Base-by-base conservation (phyloP, 1,140 invertebrate species). In the Scaptodrosophila lebanonensis region DNA sequence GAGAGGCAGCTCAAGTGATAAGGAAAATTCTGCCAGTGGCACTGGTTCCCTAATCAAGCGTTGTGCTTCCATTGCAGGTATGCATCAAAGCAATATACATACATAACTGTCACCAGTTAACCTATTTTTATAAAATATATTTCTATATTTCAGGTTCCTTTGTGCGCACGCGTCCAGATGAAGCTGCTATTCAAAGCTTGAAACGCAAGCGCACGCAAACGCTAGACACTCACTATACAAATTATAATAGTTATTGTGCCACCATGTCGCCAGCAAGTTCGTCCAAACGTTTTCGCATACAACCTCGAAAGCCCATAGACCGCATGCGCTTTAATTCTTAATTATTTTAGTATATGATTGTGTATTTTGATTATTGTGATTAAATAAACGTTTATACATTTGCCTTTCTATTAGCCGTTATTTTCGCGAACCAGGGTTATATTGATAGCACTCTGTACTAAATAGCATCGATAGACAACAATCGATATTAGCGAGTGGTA, bases 141-240 rank as follows among this genome's bases (percentile, higher is more conserved):
- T 43, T 43, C 4, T 17, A 44, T 20, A 20, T 51, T 44, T 1
- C 16, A 63, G 83, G 83, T 3, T 83, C 83, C 17, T 60, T 85
- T 38, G 77, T 85, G 43, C 77, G 83, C 11, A 53, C 35, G 2
- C 50, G 29, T 30, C 35, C 51, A 16, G 44, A 71, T 20, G 60
- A 67, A 32, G 51, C 52, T 1, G 58, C 83, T 27, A n/a, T 56
- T 7, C 64, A 65, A 25, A 48, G 27, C 17, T 49, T 82, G n/a
- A 85, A 85, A 45, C 73, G 83, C 1, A 85, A 85, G 27, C 77
- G 83, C 7, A 83, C 83, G 0, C 73, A 85, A 16, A 85, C 83
- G 2, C 47, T 75, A 27, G 83, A 85, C 20, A 68, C 16, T 33
- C 69, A 69, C 16, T 76, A 67, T 32, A 43, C 33, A 7, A 27